phyloP scores from a whole-genome alignment of 2,797 vertebrate species.

The Halcyon smyrnensis region DNA sequence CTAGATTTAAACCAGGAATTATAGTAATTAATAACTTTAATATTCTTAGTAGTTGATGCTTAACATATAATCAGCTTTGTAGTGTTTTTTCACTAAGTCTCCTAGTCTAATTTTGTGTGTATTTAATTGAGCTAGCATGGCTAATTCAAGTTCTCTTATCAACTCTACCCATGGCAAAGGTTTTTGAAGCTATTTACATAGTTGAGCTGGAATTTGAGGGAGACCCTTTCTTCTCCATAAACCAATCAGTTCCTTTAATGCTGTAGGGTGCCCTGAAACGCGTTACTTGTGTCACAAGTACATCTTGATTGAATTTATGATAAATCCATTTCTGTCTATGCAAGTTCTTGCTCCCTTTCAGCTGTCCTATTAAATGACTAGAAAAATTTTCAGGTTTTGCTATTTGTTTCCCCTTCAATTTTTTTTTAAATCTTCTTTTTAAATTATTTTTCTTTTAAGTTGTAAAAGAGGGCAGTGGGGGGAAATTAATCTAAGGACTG shows the following conservation, averaged over 20 bases:
- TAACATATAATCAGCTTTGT: neutral
- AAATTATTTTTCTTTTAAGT: no score
- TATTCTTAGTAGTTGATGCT: neutral
- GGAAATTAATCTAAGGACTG: neutral
- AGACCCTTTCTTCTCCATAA: neutral
- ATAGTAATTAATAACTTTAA: neutral
- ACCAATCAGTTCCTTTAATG: neutral
- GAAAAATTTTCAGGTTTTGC: neutral
- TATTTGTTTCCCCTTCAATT: neutral
- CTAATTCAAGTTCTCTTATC: neutral
- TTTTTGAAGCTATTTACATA: neutral
- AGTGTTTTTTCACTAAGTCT: neutral
- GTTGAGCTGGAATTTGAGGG: neutral
- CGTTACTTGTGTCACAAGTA: neutral
- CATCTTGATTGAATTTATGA: neutral
- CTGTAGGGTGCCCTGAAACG: constrained; percentile 2
- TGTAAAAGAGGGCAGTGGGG: neutral
- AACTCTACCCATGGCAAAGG: neutral
- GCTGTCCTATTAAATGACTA: neutral
- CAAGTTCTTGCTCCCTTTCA: neutral
- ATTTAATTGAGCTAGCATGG: neutral
- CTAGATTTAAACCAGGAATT: neutral
- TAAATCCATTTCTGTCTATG: neutral
- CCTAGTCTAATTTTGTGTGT: neutral
- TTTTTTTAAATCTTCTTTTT: no score